Base-by-base conservation (phyloP, 2,888 invertebrate species). In the Chirona hameri region DNA sequence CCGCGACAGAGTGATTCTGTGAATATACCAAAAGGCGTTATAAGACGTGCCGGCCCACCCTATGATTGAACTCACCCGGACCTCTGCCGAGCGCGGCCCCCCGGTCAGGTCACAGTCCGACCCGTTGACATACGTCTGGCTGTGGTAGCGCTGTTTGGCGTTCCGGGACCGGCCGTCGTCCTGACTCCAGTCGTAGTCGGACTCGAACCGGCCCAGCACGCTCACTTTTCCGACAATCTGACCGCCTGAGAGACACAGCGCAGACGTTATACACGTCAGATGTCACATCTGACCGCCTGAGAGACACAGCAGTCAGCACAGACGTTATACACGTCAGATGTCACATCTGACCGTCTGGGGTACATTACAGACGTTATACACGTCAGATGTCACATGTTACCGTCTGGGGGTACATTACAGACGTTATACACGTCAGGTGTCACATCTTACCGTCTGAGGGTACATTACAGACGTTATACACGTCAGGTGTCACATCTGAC, bases 71-170 rank as follows among this genome's bases (percentile, higher is more conserved):
- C 88, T 86, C 84, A 89, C 89, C 86, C 88, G 86, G 83, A 89
- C 88, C 88, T 89, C 89, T 15, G 88, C 86, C 85, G 85, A 86
- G 52, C 89, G 86, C 4, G 86, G 86, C 80, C 86, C 85, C n/a
- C 87, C 87, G 72, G 88, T 89, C n/a, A 89, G 86, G 83, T 89
- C 89, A 87, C 89, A 89, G 76, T 86, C 86, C 31, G 87, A 86
- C 5, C 89, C 89, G 85, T 89, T 88, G 5, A 87, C 87, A 86
- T 89, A 89, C 82, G 86, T 86, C 85, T 89, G 89, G 82, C 88
- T 88, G 85, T 89, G 89, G 84, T 84, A 85, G 79, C 84, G 82
- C 82, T 84, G 85, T 24, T 84, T 81, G 81, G 84, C 82, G 82
- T 85, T 84, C 48, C 84, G 84, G 18, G 84, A 83, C 80, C 83